These are phyloP conservation scores for Elmis aenea DNA, from an alignment of 2,888 invertebrate genomes.

Conservation along the genomic window DNA sequence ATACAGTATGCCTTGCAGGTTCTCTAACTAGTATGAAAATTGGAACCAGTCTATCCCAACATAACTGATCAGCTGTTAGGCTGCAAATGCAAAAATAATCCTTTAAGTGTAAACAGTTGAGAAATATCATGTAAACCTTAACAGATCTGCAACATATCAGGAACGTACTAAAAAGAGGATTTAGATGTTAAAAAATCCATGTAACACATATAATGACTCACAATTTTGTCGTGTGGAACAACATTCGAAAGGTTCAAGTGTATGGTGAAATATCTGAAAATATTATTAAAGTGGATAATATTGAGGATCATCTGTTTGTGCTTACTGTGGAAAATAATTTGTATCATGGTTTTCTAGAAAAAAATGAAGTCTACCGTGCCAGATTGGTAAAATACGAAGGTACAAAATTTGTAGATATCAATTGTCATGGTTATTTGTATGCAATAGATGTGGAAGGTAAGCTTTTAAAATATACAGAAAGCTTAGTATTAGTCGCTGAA, in stretches of 20 bases:
- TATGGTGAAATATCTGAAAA: constrained; percentile 35
- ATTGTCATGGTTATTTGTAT: constrained; percentile 56
- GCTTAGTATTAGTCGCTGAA: constrained; percentile 55
- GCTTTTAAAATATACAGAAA: constrained; percentile 53
- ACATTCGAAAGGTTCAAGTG: constrained; percentile 31
- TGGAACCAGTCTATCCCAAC: no score
- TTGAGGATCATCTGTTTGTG: constrained; percentile 47
- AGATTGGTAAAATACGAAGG: constrained; percentile 50
- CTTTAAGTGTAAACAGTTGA: no score
- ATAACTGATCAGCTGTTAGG: no score
- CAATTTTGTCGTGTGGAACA: constrained; percentile 33
- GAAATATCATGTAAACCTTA: no score
- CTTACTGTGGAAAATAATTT: constrained; percentile 44
- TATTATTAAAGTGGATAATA: constrained; percentile 46
- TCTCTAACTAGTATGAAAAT: no score
- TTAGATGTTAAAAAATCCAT: no score
- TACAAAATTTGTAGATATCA: constrained; percentile 59
- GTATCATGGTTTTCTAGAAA: constrained; percentile 44
- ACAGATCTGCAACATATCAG: no score
- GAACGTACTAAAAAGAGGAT: no score
- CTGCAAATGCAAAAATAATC: no score
- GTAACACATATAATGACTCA: constrained; percentile 6
- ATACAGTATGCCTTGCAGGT: no score
- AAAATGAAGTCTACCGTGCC: constrained; percentile 41
- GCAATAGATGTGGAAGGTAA: constrained; percentile 59